Evolutionary conservation across 2,113 vertebrate genomes (phyloP), one percentile per base, ranked within the genome.

Genomic region (Corvus hawaiiensis): DNA sequence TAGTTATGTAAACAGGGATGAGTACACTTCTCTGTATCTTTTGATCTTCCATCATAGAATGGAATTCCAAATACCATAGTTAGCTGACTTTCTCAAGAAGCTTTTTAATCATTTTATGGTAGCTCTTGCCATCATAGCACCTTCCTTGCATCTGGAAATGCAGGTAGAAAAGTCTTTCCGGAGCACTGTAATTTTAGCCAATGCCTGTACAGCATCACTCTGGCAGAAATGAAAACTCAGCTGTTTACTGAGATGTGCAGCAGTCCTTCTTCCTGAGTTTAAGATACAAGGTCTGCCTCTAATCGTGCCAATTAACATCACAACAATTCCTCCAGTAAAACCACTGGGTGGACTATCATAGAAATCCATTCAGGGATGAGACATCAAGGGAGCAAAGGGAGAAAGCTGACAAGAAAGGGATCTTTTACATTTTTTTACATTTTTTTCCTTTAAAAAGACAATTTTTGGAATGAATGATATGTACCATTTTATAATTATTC

Each of bases 171-270:
- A 66, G 37, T 30, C 59, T 48, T 89, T 61, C 39, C 90, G 93
- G 35, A 84, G 89, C 85, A 89, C 61, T 54, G 62, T 89, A 67
- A 93, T 93, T 97, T 80, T 82, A 76, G 76, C 49, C 87, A 85
- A 33, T 8, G 13, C 30, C 43, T 77, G 19, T 39, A 78, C 12
- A 52, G 35, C 11, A 87, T 33, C 55, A 52, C 32, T 18, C 16
- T 6, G 8, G 48, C 23, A 86, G 52, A 80, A 62, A 75, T 41
- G n/a, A 93, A 96, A 95, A 76, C 44, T 41, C 59, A 81, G 21
- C 13, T 75, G 56, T 68, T 69, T n/a, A 55, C 14, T 27, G 39
- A 76, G 27, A 39, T 27, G 48, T 18, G 41, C 26, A 73, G 37
- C 51, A 71, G 58, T 62, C 51, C 27, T 39, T 59, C 3, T 3